A percentile compares a stretch with the other conserved stretches of the same genome.
Conservation (phyloP, 2,113 vertebrate species). For the Nycticryphes semicollaris region DNA sequence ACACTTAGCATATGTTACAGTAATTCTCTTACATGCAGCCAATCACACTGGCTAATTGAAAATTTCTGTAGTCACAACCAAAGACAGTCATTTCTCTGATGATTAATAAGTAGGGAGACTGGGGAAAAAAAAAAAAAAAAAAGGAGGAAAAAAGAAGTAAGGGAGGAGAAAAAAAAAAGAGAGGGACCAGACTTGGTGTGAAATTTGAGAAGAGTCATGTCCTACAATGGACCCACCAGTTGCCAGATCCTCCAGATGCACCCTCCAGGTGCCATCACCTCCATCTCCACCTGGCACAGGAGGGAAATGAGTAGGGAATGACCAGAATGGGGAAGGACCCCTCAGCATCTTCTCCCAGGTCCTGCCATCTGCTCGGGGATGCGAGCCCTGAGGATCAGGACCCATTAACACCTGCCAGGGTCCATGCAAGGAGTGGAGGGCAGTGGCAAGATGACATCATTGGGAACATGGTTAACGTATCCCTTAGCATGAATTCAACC, state of each 20-base stretch:
- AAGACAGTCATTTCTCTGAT: background rate
- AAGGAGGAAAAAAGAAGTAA: background rate
- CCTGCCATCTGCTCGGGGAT: background rate
- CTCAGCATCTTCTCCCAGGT: background rate
- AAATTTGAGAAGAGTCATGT: background rate
- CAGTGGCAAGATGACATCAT: background rate
- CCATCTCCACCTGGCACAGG: background rate
- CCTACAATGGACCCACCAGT: too few species aligned
- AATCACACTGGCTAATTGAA: background rate
- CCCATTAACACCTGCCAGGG: background rate
- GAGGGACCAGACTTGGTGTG: too few species aligned
- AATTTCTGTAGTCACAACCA: background rate
- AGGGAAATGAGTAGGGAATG: background rate
- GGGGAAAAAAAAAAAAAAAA: background rate
- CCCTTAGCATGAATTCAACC: background rate
- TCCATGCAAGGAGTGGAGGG: background rate
- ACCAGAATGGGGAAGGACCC: background rate
- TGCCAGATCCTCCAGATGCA: background rate
- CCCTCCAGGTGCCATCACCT: background rate
- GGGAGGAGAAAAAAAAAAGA: background rate
- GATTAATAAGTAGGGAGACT: background rate
- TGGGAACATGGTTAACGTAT: too few species aligned
- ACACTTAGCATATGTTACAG: constrained; percentile 55
- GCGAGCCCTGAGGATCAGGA: rapidly evolving
- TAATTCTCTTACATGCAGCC: constrained; percentile 22